Percentiles rank a stretch among this genome's conserved stretches.
Evolutionary conservation across 2,113 vertebrate species (phyloP).

Genomic region (Equus quagga): DNA sequence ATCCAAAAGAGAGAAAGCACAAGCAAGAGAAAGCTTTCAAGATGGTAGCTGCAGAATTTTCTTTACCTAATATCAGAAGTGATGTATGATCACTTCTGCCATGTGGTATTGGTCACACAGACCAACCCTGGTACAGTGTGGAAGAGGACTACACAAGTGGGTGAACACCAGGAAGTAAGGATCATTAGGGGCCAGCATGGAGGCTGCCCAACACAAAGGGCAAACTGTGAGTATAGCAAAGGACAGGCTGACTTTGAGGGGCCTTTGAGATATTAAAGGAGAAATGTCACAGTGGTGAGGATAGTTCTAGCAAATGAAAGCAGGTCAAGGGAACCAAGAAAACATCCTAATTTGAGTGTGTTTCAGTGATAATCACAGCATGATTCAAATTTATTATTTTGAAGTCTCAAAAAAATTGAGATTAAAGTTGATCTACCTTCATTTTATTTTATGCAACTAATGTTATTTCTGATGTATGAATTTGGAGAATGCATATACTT

Average conservation of each 20-base stretch:
- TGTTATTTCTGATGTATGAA: background rate
- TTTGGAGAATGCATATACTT: background rate
- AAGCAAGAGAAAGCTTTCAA: background rate
- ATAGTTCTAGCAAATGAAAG: background rate
- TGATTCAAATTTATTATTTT: background rate
- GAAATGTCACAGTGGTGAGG: background rate
- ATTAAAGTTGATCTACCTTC: background rate
- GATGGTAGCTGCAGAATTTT: background rate
- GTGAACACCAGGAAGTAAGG: background rate
- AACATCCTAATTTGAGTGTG: background rate
- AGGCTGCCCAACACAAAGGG: background rate
- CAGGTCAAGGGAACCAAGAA: background rate
- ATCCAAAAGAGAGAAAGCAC: background rate
- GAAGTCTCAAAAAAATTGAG: conserved; percentile 2
- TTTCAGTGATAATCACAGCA: background rate
- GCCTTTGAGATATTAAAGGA: background rate
- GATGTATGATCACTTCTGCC: background rate
- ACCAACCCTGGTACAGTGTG: background rate
- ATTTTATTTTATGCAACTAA: background rate
- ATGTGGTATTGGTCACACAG: background rate
- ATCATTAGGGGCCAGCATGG: too few relatives aligned
- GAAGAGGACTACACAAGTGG: background rate
- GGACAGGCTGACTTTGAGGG: background rate
- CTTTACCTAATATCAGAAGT: background rate
- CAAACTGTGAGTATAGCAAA: background rate